These are phyloP conservation scores for Caenorhabditis briggsae DNA, from an alignment of 1,140 invertebrate genomes.

Conservation along the genomic window DNA sequence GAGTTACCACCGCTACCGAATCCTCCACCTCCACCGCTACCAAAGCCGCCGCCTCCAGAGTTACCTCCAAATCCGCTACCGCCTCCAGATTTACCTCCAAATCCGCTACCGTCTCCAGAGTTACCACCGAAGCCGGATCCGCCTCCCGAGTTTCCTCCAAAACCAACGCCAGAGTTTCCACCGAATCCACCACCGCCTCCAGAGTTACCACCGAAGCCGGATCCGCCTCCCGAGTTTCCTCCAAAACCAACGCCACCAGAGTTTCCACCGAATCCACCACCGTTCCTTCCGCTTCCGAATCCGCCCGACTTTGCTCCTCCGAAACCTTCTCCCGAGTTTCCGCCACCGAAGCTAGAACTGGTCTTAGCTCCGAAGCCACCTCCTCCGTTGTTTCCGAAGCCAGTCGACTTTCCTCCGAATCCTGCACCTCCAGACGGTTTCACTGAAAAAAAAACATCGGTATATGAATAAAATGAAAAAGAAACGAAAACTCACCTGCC, in stretches of 20 bases:
- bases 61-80: background rate
- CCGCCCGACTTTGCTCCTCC: background rate
- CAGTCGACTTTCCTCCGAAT: background rate
- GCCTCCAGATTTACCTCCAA: background rate
- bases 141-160: background rate
- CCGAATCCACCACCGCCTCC: slow-evolving; percentile 30
- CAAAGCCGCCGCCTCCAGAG: background rate
- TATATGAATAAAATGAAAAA: background rate
- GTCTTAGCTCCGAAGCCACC: slow-evolving; percentile 14
- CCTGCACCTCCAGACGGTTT: slow-evolving; percentile 25
- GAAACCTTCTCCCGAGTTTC: background rate
- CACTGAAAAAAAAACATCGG: background rate
- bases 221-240: background rate
- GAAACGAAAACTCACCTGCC: background rate
- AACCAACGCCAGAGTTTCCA: slow-evolving; percentile 1
- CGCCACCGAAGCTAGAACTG: slow-evolving; percentile 40
- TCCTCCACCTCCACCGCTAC: background rate
- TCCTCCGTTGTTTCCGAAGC: background rate
- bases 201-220: slow-evolving; percentile 36
- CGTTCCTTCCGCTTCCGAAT: background rate
- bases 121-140: background rate
- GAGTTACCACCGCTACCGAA: slow-evolving; percentile 6
- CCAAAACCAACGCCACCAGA: background rate
- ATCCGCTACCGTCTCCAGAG: background rate
- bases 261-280: background rate